Evolutionary conservation across 1,140 invertebrate genomes (phyloP).

Genomic region (Chironomus striatipennis): DNA sequence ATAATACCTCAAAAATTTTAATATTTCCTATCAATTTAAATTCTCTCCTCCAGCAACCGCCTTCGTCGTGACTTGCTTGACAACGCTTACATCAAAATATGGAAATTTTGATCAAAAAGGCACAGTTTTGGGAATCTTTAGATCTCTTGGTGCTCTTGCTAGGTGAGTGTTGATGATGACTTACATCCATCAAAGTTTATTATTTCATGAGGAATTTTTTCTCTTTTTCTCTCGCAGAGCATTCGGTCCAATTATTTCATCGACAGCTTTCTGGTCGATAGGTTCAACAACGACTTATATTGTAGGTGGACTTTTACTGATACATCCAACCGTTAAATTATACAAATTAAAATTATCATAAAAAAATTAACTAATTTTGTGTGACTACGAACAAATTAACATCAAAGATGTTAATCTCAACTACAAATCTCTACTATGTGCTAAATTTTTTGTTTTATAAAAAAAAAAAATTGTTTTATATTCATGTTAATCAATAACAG

Average conservation of each 20-base stretch:
- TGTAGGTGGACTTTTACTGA: conserved; percentile 55
- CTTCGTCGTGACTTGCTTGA: conserved; percentile 89
- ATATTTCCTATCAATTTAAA: conserved; percentile 21
- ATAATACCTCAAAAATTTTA: neutral
- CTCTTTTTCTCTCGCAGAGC: conserved; percentile 45
- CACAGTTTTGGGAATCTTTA: conserved; percentile 82
- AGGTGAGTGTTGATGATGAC: conserved; percentile 27
- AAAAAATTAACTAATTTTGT: neutral
- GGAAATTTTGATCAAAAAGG: conserved; percentile 82
- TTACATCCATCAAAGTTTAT: too few species aligned
- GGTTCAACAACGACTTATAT: conserved; percentile 65
- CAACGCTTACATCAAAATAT: conserved; percentile 76
- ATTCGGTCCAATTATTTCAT: conserved; percentile 82
- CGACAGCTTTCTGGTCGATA: conserved; percentile 74
- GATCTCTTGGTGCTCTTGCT: conserved; percentile 88
- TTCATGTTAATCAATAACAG: too few species aligned
- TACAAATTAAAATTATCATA: conserved; percentile 38
- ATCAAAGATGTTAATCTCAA: too few species aligned
- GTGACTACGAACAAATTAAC: neutral
- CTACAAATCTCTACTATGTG: too few species aligned
- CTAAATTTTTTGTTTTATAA: too few species aligned
- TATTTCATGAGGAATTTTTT: too few species aligned
- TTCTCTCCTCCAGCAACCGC: conserved; percentile 62
- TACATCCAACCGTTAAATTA: conserved; percentile 58
- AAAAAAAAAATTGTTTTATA: too few species aligned